Conservation (phyloP, 2,888 invertebrate species). For the Caenorhabditis sulstoni region DNA sequence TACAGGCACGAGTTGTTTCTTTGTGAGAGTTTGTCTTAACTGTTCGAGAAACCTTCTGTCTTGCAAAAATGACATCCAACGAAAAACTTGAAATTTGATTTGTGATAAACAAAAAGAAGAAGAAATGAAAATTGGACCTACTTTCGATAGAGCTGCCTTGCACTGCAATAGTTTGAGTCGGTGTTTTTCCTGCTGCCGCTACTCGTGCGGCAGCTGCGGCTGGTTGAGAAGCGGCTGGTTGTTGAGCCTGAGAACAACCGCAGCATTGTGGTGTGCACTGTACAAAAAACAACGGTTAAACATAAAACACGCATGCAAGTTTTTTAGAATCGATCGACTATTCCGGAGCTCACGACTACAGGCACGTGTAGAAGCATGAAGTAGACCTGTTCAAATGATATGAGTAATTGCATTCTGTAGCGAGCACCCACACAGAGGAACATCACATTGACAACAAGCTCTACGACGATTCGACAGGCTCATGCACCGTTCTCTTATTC, state of each 20-base stretch:
- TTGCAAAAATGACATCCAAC: no score
- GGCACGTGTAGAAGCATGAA: not conserved
- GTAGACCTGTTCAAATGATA: not conserved
- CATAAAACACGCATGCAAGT: slow-evolving; percentile 56
- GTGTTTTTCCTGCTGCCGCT: slow-evolving; percentile 69
- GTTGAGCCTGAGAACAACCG: slow-evolving; percentile 66
- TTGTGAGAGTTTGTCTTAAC: no score
- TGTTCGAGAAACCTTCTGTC: no score
- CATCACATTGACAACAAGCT: slow-evolving; percentile 17
- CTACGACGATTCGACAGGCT: slow-evolving; percentile 12
- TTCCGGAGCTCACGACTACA: not conserved
- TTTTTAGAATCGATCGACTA: not conserved
- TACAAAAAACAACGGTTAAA: slow-evolving; percentile 56
- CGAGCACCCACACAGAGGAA: slow-evolving; percentile 45
- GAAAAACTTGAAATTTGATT: no score
- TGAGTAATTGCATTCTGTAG: slow-evolving; percentile 6
- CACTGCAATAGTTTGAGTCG: slow-evolving; percentile 62
- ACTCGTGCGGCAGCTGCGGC: slow-evolving; percentile 65
- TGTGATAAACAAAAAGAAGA: no score
- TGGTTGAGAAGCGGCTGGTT: slow-evolving; percentile 43
- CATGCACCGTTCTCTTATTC: slow-evolving; percentile 30
- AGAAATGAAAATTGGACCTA: slow-evolving; percentile 37
- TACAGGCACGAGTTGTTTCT: no score
- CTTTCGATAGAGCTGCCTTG: slow-evolving; percentile 64
- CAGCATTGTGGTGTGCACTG: slow-evolving; percentile 67